These are phyloP conservation scores for Galeruca laticollis DNA, from an alignment of 2,888 invertebrate species.

Conservation along the genomic window DNA sequence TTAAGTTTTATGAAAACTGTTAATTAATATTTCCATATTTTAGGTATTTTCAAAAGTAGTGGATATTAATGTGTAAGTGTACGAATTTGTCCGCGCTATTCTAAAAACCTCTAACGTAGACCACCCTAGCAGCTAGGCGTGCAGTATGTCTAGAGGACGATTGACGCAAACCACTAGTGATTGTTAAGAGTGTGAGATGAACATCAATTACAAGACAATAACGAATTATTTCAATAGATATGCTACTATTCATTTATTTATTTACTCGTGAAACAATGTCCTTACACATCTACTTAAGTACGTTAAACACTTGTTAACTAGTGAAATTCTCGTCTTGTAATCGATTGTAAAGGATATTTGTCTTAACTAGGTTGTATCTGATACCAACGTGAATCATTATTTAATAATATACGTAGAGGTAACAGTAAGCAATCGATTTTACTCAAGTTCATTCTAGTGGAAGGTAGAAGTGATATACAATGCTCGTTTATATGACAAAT, in stretches of 20 bases:
- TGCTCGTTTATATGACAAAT: slow-evolving; percentile 29
- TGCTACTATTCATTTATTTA: background rate
- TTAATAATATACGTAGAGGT: background rate
- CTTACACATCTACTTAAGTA: background rate
- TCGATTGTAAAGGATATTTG: slow-evolving; percentile 9
- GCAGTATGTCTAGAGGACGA: slow-evolving; percentile 51
- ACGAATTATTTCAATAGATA: background rate
- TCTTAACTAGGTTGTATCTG: slow-evolving; percentile 12
- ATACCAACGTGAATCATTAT: slow-evolving; percentile 16
- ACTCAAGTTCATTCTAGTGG: slow-evolving; percentile 14
- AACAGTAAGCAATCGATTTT: slow-evolving; percentile 21
- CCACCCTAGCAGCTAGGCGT: slow-evolving; percentile 54
- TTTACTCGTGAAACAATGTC: background rate
- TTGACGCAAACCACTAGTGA: slow-evolving; percentile 44
- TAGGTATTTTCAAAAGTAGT: slow-evolving; percentile 9
- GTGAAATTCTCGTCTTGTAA: background rate
- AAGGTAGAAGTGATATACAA: slow-evolving; percentile 23
- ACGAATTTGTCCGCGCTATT: slow-evolving; percentile 33
- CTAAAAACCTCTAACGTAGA: slow-evolving; percentile 45
- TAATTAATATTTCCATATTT: slow-evolving; percentile 3
- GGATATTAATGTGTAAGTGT: slow-evolving; percentile 26
- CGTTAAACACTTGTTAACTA: slow-evolving; percentile 2
- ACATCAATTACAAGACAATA: slow-evolving; percentile 5
- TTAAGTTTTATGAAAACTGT: background rate
- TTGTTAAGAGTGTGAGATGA: slow-evolving; percentile 34